Conservation (phyloP, 1,140 invertebrate genomes). For the Brachionus plicatilis region DNA sequence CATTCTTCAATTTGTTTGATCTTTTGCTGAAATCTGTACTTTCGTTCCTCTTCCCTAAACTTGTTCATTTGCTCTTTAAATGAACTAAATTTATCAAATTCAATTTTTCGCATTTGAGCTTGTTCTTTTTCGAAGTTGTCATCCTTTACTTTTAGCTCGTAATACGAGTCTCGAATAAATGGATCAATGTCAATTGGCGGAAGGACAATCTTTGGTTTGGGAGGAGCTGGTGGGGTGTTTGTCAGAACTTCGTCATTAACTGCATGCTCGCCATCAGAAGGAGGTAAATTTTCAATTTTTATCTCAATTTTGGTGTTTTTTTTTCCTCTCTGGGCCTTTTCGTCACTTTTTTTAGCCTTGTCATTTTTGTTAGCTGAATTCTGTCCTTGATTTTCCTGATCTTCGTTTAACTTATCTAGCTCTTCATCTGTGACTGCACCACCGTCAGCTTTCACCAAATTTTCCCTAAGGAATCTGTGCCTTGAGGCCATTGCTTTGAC, state of each 20-base stretch:
- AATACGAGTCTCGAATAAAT: slow-evolving; percentile 43
- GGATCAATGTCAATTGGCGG: slow-evolving; percentile 50
- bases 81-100: neutral
- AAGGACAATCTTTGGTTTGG: slow-evolving; percentile 49
- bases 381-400: slow-evolving; percentile 43
- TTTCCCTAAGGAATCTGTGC: slow-evolving; percentile 50
- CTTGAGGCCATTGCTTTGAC: slow-evolving; percentile 53
- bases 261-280: neutral
- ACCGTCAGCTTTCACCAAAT: slow-evolving; percentile 46
- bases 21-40: slow-evolving; percentile 28
- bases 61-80: slow-evolving; percentile 26
- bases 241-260: slow-evolving; percentile 45
- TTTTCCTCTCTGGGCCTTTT: neutral
- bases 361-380: slow-evolving; percentile 39
- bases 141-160: neutral
- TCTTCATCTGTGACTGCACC: slow-evolving; percentile 35
- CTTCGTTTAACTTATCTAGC: slow-evolving; percentile 43
- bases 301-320: neutral
- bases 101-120: neutral
- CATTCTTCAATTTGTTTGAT: slow-evolving; percentile 37
- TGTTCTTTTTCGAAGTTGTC: slow-evolving; percentile 20
- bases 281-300: neutral
- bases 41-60: slow-evolving; percentile 8
- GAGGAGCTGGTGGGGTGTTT: slow-evolving; percentile 48
- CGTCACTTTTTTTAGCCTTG: neutral